Percentiles rank a stretch among this genome's conserved stretches.
Conservation (phyloP, 2,113 vertebrate species). For the Lasiurus borealis region DNA sequence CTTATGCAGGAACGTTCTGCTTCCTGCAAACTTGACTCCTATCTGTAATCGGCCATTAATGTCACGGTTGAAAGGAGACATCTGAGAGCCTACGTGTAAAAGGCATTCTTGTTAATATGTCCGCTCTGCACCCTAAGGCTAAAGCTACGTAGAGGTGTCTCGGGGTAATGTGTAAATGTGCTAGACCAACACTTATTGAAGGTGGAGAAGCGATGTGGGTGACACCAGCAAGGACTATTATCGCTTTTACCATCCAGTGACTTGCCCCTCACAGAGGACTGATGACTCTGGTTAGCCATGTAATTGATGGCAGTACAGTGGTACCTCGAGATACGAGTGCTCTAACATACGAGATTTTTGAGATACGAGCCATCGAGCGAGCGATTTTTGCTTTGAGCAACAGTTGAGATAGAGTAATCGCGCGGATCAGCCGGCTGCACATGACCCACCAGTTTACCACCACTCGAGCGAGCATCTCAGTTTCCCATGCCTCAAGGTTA, state of each 20-base stretch:
- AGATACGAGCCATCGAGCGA: too few relatives aligned
- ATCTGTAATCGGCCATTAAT: constrained; percentile 64
- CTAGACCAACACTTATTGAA: constrained; percentile 63
- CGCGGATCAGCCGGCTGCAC: too few relatives aligned
- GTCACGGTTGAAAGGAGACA: constrained; percentile 70
- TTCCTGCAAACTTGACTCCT: constrained; percentile 63
- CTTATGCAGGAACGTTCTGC: background rate
- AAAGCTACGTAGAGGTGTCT: constrained; percentile 32
- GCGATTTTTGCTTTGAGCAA: too few relatives aligned
- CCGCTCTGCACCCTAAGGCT: constrained; percentile 48
- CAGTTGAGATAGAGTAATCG: too few relatives aligned
- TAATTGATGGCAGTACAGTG: constrained; percentile 35
- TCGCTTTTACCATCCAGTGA: constrained; percentile 53
- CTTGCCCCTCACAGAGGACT: constrained; percentile 45
- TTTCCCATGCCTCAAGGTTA: too few relatives aligned
- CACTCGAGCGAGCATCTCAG: too few relatives aligned
- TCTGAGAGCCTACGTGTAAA: constrained; percentile 61
- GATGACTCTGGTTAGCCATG: background rate
- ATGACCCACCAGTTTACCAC: too few relatives aligned
- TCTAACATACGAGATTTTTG: too few relatives aligned
- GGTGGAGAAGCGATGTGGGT: constrained; percentile 35
- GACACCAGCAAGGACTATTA: constrained; percentile 16
- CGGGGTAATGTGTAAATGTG: constrained; percentile 28
- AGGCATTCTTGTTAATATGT: constrained; percentile 55
- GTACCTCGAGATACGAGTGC: too few relatives aligned